These are phyloP conservation scores for Dendrocopos noguchii DNA, from an alignment of 2,113 vertebrate genomes.

Conservation along the genomic window DNA sequence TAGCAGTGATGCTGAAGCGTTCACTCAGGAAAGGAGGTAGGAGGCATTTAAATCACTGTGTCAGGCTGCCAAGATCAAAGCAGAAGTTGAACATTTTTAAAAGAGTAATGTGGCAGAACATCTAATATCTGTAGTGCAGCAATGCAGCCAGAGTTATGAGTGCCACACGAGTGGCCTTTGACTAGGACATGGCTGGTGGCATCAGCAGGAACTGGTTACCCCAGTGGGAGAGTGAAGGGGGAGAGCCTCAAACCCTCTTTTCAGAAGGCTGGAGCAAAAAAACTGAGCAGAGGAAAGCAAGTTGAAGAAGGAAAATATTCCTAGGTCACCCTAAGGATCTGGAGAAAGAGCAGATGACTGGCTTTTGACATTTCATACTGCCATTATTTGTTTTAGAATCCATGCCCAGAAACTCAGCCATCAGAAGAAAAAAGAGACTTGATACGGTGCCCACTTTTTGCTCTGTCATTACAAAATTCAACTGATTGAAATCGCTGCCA, in stretches of 20 bases:
- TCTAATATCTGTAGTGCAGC: neutral
- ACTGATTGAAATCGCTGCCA: neutral
- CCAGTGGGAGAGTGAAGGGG: neutral
- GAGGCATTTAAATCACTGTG: conserved; percentile 59
- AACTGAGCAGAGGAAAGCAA: neutral
- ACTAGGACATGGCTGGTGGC: neutral
- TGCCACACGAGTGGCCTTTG: neutral
- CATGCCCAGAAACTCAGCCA: neutral
- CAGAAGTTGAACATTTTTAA: conserved; percentile 15
- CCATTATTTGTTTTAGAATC: neutral
- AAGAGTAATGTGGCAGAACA: conserved; percentile 19
- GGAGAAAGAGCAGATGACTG: neutral
- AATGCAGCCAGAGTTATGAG: neutral
- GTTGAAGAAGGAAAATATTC: neutral
- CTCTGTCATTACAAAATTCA: neutral
- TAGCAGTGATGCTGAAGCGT: conserved; percentile 36
- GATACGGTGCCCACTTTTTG: neutral
- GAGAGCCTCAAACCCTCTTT: conserved; percentile 25
- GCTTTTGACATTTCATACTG: neutral
- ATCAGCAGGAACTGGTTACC: neutral
- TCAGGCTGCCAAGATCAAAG: conserved; percentile 53
- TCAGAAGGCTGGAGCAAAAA: neutral
- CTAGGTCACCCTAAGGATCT: neutral
- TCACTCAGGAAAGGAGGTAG: conserved; percentile 50
- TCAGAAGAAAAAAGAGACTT: neutral